These are phyloP conservation scores for Eptesicus fuscus DNA, from an alignment of 2,113 vertebrate genomes.

Conservation along the genomic window DNA sequence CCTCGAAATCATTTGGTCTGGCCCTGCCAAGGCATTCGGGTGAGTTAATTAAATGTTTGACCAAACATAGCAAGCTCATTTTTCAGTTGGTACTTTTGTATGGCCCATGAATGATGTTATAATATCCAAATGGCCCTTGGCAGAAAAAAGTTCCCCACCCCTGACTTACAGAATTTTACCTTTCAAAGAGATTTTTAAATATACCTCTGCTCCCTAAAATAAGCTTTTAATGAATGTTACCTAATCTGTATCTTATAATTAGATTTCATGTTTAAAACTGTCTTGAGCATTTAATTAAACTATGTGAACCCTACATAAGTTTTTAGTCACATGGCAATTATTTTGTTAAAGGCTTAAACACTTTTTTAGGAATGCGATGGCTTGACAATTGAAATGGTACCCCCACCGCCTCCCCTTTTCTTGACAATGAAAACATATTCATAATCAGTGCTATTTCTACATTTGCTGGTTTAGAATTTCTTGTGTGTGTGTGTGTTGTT, in stretches of 20 bases:
- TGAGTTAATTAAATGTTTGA: too few species aligned
- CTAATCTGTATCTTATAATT: background rate
- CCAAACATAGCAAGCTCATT: too few species aligned
- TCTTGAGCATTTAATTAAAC: background rate
- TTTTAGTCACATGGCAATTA: background rate
- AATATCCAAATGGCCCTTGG: too few species aligned
- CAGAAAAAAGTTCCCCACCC: too few species aligned
- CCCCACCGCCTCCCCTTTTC: too few species aligned
- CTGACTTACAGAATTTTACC: background rate
- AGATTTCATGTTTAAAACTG: background rate
- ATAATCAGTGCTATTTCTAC: background rate
- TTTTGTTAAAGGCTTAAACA: background rate
- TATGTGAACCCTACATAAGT: background rate
- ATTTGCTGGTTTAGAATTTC: slow-evolving; percentile 33
- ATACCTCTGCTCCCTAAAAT: background rate
- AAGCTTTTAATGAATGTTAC: background rate
- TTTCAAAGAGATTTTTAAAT: slow-evolving; percentile 1
- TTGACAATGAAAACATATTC: background rate
- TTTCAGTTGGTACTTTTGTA: too few species aligned
- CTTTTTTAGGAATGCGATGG: background rate
- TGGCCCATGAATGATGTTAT: too few species aligned
- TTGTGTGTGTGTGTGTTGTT: background rate
- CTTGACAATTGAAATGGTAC: background rate
- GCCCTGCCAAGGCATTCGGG: too few species aligned
- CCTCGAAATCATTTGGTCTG: too few species aligned